These are phyloP conservation scores for Metopia argyrocephala DNA, from an alignment of 2,888 invertebrate species.

Conservation along the genomic window DNA sequence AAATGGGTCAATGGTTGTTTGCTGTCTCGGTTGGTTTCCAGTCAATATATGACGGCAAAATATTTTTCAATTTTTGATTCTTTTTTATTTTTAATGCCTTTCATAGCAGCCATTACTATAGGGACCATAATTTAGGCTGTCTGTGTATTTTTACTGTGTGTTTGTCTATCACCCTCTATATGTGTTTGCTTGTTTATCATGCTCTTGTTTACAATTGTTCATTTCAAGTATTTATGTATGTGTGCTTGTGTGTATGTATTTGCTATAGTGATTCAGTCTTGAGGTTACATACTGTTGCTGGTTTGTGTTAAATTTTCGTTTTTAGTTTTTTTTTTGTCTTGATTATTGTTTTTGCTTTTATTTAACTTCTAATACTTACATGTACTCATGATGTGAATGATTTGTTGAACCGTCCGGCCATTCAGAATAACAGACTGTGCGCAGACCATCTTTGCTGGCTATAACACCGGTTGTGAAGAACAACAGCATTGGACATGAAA, in stretches of 20 bases:
- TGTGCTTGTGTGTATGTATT: no score
- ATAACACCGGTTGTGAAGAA: conserved; percentile 87
- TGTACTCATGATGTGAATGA: conserved; percentile 84
- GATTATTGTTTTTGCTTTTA: neutral
- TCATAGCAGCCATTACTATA: neutral
- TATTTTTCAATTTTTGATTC: neutral
- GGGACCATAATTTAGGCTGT: no score
- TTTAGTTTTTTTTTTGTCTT: no score
- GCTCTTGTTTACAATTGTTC: neutral
- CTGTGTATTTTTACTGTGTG: no score
- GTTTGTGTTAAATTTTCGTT: no score
- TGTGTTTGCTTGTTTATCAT: neutral
- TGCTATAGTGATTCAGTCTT: neutral
- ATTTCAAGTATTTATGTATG: neutral
- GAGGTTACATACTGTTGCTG: neutral
- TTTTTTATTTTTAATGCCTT: neutral
- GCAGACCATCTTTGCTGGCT: conserved; percentile 80
- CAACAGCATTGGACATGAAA: conserved; percentile 91
- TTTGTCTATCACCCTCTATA: neutral
- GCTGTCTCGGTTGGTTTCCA: neutral
- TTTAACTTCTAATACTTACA: conserved; percentile 82
- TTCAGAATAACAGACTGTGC: conserved; percentile 89
- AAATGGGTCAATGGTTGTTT: neutral
- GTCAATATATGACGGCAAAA: neutral
- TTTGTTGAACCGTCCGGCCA: conserved; percentile 92